Base-by-base conservation (phyloP, 2,888 invertebrate genomes). In the Pristionchus mayeri region DNA sequence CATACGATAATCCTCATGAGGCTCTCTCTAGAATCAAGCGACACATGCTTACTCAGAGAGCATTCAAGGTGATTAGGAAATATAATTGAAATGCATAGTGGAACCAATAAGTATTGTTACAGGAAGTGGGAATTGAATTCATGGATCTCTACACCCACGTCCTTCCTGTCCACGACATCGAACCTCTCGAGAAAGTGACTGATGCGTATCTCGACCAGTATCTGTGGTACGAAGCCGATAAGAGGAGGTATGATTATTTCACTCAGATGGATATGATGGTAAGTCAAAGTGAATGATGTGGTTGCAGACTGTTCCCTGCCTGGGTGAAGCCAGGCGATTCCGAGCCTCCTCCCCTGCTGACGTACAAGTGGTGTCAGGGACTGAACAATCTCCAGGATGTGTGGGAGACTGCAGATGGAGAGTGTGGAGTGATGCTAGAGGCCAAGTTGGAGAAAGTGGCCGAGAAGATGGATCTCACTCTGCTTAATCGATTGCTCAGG, bases 301-400 rank as follows among this genome's bases (percentile, higher is more conserved):
- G 27, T 71, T 71, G 48, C 63, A 86, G 98, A 13, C 94, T 99
- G 21, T 96, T 99, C 93, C 99, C 99, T 71, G 97, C 98, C 0
- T 99, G 99, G 99, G 97, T 99, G 76, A 99, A 99, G 93, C 99
- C 99, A 0, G 97, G 98, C 0, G 99, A 99, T 93, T 97, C 98
- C 0, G 99, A 99, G 93, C 99, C 99, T 0, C 98, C 95, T 54
- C 95, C 95, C 21, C 92, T 95, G 16, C 93, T 95, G 30, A 94
- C 97, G 4, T 99, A 99, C 94, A 99, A 98, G 93, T 99, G 98
- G 98, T 99, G 98, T 93, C 98, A 99, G 85, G 92, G 92, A 48
- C 86, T 92, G 80, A 92, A 92, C 88, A 92, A 92, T 85, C 87
- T 92, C 57, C 97, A 97, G 94, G 98, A 99, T 92, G 98, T 99